Percentiles rank a stretch among this genome's conserved stretches.
Evolutionary conservation across 2,113 vertebrate species (phyloP).

Genomic region (Apus apus): DNA sequence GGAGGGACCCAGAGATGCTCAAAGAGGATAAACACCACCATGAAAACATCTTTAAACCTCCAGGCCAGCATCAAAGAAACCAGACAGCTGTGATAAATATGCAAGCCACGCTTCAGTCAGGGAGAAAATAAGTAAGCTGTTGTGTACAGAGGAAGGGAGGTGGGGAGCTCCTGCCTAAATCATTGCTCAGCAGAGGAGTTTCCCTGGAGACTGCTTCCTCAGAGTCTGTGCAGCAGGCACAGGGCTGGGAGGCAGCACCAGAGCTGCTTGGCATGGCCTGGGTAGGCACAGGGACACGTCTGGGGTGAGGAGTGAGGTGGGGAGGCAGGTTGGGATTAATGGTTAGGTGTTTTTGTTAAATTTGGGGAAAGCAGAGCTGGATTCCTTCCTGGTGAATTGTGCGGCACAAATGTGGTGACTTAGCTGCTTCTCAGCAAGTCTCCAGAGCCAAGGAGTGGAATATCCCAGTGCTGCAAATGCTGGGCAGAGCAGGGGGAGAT

Average conservation of each 20-base stretch:
- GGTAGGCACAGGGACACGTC: not conserved
- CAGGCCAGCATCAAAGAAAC: not conserved
- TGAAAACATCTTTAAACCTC: not conserved
- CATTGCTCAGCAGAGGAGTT: not conserved
- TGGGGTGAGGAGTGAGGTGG: not conserved
- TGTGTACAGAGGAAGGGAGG: not conserved
- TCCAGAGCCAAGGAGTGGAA: not conserved
- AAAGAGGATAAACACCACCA: not conserved
- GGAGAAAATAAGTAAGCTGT: slow-evolving; percentile 10
- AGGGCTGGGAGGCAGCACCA: not conserved
- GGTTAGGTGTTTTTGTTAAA: fast-evolving
- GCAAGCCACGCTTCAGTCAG: slow-evolving; percentile 1
- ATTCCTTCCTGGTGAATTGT: not conserved
- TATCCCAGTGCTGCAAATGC: fast-evolving
- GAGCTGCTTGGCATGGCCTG: not conserved
- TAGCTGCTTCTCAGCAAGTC: not conserved
- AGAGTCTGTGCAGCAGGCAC: not conserved
- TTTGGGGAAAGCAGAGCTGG: not conserved
- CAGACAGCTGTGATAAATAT: not conserved
- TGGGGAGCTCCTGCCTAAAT: slow-evolving; percentile 48
- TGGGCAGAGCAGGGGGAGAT: not conserved
- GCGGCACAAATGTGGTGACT: not conserved
- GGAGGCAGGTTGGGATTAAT: not conserved
- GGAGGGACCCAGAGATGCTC: not conserved
- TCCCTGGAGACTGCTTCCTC: not conserved